Conservation (phyloP, 1,140 invertebrate species). For the Stegodyphus dumicola region DNA sequence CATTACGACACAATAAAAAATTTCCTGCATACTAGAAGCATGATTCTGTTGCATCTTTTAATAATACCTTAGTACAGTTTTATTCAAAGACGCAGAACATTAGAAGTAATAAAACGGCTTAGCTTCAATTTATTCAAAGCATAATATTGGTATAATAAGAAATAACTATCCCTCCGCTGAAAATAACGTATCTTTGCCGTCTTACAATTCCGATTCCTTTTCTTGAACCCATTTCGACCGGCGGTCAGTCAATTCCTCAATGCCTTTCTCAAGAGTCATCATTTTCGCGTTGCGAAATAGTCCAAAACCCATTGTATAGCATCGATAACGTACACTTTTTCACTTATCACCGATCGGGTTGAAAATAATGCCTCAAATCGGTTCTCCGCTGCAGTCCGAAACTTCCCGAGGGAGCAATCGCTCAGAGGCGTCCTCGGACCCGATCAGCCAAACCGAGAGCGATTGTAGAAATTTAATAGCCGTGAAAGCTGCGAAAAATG, state of each 20-base stretch:
- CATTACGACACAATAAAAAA: too few species aligned
- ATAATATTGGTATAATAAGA: too few species aligned
- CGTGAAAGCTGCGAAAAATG: conserved; percentile 59
- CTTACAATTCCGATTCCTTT: too few species aligned
- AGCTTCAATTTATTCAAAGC: too few species aligned
- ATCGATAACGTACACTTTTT: conserved; percentile 30
- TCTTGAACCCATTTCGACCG: too few species aligned
- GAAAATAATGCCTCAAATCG: conserved; percentile 8
- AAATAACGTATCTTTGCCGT: too few species aligned
- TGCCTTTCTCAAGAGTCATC: conserved; percentile 2
- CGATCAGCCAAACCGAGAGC: conserved; percentile 21
- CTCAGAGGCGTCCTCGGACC: neutral
- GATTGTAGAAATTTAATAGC: conserved; percentile 59
- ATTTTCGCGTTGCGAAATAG: conserved; percentile 8
- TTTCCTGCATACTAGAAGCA: too few species aligned
- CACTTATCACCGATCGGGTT: conserved; percentile 26
- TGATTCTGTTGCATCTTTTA: too few species aligned
- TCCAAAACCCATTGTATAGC: neutral
- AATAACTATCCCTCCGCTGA: too few species aligned
- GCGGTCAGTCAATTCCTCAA: neutral
- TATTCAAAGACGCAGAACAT: too few species aligned
- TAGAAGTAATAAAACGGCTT: too few species aligned
- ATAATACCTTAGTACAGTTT: too few species aligned
- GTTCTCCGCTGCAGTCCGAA: neutral
- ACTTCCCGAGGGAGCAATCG: neutral